Percentiles rank a stretch among this genome's conserved stretches.
Evolutionary conservation across 2,113 vertebrate genomes (phyloP).

Genomic region (Neotoma lepida): DNA sequence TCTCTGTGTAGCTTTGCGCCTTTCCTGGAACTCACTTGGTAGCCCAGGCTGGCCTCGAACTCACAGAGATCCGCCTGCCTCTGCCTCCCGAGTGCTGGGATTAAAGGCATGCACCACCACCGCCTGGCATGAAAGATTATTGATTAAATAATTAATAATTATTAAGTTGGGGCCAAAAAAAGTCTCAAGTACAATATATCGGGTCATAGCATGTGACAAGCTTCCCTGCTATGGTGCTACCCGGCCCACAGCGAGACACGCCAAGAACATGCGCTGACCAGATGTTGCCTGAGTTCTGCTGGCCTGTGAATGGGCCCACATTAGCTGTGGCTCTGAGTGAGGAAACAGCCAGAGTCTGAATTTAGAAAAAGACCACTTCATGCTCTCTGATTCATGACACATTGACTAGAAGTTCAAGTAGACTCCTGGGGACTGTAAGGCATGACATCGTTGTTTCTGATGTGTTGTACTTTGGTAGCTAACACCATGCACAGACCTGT

Average conservation of each 20-base stretch:
- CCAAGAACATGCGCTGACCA: rapidly evolving
- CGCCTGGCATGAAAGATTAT: too few species aligned
- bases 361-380: not conserved
- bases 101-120: too few species aligned
- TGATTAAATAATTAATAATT: not conserved
- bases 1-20: too few species aligned
- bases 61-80: too few species aligned
- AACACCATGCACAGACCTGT: not conserved
- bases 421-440: not conserved
- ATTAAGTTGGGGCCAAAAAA: not conserved
- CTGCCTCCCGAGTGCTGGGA: too few species aligned
- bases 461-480: not conserved
- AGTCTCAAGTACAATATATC: not conserved
- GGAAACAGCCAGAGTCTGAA: not conserved
- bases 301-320: not conserved
- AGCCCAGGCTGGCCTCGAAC: too few species aligned
- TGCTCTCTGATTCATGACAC: not conserved
- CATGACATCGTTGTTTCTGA: not conserved
- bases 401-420: not conserved
- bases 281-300: not conserved
- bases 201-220: not conserved
- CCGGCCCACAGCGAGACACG: not conserved
- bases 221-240: not conserved
- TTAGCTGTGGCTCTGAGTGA: not conserved
- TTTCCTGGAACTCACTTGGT: too few species aligned